Evolutionary conservation across 2,797 vertebrate genomes (phyloP).

Genomic region (Xerus rutilus): DNA sequence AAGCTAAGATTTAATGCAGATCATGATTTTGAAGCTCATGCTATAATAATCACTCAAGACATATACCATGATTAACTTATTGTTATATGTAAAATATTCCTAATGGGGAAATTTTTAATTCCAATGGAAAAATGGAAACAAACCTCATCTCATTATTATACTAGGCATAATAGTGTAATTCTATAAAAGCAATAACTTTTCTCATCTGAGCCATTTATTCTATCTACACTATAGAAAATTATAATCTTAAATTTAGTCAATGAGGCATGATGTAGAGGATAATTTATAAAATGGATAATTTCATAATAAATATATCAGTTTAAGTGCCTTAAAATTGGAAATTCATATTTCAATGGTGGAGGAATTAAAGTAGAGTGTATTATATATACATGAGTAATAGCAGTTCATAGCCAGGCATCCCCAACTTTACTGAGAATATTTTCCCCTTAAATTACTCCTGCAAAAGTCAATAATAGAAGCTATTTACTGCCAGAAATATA

Average conservation of each 20-base stretch:
- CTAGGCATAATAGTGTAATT: constrained; percentile 5
- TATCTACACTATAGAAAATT: constrained; percentile 35
- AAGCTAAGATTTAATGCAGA: not conserved
- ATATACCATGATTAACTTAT: not conserved
- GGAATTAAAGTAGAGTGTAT: constrained; percentile 50
- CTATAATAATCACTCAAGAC: not conserved
- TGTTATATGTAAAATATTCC: not conserved
- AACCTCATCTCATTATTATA: constrained; percentile 33
- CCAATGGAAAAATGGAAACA: constrained; percentile 1
- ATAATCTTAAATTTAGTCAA: constrained; percentile 63
- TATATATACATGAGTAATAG: constrained; percentile 54
- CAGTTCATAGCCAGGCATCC: not conserved
- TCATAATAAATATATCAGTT: constrained; percentile 64
- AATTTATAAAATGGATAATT: constrained; percentile 64
- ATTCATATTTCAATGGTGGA: constrained; percentile 61
- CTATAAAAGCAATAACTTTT: constrained; percentile 8
- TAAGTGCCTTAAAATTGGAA: constrained; percentile 67
- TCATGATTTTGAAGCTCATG: not conserved
- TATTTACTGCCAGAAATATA: constrained; percentile 71
- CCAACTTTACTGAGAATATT: constrained; percentile 64
- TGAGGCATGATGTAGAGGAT: constrained; percentile 15
- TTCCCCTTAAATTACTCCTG: constrained; percentile 69
- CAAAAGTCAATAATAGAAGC: constrained; percentile 73
- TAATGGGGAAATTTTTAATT: not conserved
- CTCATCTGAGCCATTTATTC: constrained; percentile 7